Base-by-base conservation (phyloP, 2,113 vertebrate species). In the Semnornis frantzii region DNA sequence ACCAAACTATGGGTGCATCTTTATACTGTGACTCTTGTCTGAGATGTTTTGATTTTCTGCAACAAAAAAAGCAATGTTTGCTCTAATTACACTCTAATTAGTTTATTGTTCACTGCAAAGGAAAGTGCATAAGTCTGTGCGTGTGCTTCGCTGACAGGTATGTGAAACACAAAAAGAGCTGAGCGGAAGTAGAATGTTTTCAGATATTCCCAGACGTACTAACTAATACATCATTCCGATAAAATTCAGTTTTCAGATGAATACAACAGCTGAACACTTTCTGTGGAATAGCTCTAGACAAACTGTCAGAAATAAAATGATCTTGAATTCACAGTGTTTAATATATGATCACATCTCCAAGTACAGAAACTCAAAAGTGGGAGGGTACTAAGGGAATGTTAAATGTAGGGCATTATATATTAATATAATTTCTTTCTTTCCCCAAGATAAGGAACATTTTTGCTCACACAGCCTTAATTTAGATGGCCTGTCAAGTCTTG, bases 311-410 rank as follows among this genome's bases (percentile, higher is more conserved):
- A 89, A 58, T 75, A 87, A 75, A 39, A 68, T 64, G 65, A 31
- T 64, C 81, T 50, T 20, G 59, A 78, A 84, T 71, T 95, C 88
- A 85, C 68, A 87, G 60, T 57, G 50, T 83, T 93, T 85, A 75
- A 82, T 80, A 74, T 89, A 60, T 74, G 76, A 72, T 91, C 75
- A 95, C 70, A 87, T 94, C 83, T 33, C 39, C 27, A 62, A 71
- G 83, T 30, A 37, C 52, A 63, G 85, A 3, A 88, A 75, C 70
- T 88, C 70, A 91, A 85, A 94, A 92, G n/a, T 95, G 93, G 95
- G 93, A 88, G 85, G 85, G 77, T 85, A 95, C 91, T 94, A 93
- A 94, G 62, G 82, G 96, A 95, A 96, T 96, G 89, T 82, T 96
- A 96, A 95, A 71, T 87, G 78, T 91, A 87, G 60, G 64, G 15